Conservation (phyloP, 2,113 vertebrate species). For the Stomatorhinus ivindoensis region DNA sequence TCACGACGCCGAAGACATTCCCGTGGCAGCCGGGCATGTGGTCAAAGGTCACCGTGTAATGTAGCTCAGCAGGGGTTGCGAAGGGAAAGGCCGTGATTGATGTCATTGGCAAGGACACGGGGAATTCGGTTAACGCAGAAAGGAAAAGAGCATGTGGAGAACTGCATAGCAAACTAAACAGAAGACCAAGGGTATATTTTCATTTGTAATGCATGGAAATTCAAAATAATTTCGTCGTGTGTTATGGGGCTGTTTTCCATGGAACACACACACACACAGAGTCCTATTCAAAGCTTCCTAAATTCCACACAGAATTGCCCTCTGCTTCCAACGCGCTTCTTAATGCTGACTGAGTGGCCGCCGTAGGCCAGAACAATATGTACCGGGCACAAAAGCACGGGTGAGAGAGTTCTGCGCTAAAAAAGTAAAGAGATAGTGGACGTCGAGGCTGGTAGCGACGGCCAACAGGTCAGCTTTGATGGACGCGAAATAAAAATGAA, state of each 20-base stretch:
- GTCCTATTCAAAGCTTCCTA: background rate
- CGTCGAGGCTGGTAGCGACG: background rate
- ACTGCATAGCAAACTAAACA: background rate
- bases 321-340: slow-evolving; percentile 2
- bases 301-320: background rate
- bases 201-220: background rate
- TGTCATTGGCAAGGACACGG: background rate
- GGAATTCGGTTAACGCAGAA: background rate
- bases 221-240: background rate
- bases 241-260: background rate
- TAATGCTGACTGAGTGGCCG: background rate
- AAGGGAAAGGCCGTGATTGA: background rate
- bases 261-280: background rate
- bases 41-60: background rate
- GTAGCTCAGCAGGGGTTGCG: too few species aligned
- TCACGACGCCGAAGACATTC: background rate
- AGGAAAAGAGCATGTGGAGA: background rate
- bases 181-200: background rate
- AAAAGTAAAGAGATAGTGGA: background rate
- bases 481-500: background rate
- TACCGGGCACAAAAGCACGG: background rate
- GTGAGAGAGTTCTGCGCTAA: background rate
- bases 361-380: background rate
- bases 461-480: background rate
- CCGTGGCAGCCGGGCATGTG: background rate